phyloP scores from a whole-genome alignment of 2,888 invertebrate genomes.

The Mythimna pallens region DNA sequence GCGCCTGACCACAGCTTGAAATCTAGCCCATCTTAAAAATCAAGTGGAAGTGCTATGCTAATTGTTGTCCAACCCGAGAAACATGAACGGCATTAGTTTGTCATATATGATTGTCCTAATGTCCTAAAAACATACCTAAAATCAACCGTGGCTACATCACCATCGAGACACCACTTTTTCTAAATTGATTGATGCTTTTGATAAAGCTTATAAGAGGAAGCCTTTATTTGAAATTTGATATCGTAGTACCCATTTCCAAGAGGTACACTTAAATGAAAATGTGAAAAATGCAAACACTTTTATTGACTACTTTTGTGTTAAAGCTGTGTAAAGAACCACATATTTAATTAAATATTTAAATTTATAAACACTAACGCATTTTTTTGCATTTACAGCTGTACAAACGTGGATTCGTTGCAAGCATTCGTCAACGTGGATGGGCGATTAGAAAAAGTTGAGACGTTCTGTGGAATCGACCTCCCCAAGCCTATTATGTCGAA shows the following conservation, averaged over 20 bases:
- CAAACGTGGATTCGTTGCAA: slow-evolving; percentile 94
- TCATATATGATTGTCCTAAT: too few relatives aligned
- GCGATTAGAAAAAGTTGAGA: slow-evolving; percentile 96
- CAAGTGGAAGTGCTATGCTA: too few relatives aligned
- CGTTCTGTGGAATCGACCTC: slow-evolving; percentile 95
- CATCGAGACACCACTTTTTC: background rate
- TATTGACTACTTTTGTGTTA: background rate
- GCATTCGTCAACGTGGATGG: slow-evolving; percentile 96
- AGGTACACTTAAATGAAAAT: too few relatives aligned
- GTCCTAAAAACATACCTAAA: too few relatives aligned
- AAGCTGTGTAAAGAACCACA: background rate
- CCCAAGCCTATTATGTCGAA: slow-evolving; percentile 98
- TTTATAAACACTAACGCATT: background rate
- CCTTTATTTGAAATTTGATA: background rate
- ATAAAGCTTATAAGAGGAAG: background rate
- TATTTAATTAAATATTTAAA: background rate
- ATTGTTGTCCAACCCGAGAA: too few relatives aligned
- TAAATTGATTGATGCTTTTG: background rate
- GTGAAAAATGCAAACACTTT: too few relatives aligned
- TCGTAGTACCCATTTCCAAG: background rate
- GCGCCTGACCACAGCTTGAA: too few relatives aligned
- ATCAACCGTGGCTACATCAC: too few relatives aligned
- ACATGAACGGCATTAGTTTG: too few relatives aligned
- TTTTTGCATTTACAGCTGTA: slow-evolving; percentile 91
- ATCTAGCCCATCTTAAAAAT: too few relatives aligned